phyloP scores from a whole-genome alignment of 2,113 vertebrate genomes.

The Ptychochromis oligacanthus region DNA sequence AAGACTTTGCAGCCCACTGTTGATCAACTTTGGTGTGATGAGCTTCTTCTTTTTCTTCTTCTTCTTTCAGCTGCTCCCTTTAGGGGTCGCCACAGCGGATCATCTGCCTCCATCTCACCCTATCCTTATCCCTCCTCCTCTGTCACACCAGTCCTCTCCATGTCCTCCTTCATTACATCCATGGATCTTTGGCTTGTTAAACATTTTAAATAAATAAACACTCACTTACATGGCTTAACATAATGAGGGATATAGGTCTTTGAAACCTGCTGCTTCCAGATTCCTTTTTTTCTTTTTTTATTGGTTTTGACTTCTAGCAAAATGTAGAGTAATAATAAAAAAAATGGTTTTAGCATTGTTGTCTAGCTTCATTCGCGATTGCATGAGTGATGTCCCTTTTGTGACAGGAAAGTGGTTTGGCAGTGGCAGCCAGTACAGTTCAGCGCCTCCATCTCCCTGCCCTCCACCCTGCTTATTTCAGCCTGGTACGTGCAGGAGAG shows the following conservation, averaged over 20 bases:
- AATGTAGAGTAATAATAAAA: background rate
- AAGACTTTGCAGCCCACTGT: background rate
- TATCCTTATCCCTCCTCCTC: too few species aligned
- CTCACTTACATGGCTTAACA: background rate
- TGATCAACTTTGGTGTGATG: background rate
- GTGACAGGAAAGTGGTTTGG: constrained; percentile 44
- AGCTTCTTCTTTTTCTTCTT: too few species aligned
- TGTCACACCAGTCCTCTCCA: too few species aligned
- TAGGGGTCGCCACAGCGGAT: too few species aligned
- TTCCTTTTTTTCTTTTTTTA: background rate
- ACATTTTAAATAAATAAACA: background rate
- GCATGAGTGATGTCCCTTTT: constrained; percentile 27
- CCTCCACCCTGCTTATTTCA: constrained; percentile 41
- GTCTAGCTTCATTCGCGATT: constrained; percentile 16
- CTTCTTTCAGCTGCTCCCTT: too few species aligned
- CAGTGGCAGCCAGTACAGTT: background rate
- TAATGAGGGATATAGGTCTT: background rate
- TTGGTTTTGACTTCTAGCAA: background rate
- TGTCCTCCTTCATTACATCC: too few species aligned
- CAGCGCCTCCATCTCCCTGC: constrained; percentile 31
- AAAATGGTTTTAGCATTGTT: background rate
- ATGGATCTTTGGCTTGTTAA: background rate
- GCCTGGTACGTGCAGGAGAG: constrained; percentile 51
- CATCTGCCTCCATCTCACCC: too few species aligned
- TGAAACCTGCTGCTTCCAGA: background rate